Conservation (phyloP, 2,113 vertebrate species). For the Aphyosemion australe region DNA sequence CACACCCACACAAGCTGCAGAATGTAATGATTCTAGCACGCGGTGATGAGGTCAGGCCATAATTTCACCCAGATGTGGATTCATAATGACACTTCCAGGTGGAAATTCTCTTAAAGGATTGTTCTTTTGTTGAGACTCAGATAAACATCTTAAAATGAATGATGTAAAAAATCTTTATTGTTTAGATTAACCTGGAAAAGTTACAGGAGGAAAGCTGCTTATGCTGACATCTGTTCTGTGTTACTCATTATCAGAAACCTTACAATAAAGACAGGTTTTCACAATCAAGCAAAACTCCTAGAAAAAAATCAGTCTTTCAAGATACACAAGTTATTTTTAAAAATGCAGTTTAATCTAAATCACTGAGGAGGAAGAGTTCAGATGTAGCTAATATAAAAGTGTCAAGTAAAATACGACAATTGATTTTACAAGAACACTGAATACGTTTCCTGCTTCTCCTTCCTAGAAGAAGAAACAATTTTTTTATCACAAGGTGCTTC, state of each 20-base stretch:
- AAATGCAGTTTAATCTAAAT: too few relatives aligned
- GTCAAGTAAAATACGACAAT: too few relatives aligned
- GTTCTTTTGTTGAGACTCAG: neutral
- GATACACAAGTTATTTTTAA: too few relatives aligned
- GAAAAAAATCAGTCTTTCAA: too few relatives aligned
- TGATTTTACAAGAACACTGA: too few relatives aligned
- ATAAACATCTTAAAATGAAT: neutral
- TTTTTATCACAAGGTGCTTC: too few relatives aligned
- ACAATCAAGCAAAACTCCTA: too few relatives aligned
- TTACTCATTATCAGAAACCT: neutral
- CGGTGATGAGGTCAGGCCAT: neutral
- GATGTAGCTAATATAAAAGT: too few relatives aligned
- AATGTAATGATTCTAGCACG: neutral
- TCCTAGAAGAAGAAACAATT: too few relatives aligned
- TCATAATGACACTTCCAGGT: neutral
- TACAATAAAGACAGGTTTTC: neutral
- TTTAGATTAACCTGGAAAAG: neutral
- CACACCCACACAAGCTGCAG: neutral
- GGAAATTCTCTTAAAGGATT: neutral
- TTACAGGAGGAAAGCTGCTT: neutral
- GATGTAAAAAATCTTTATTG: neutral
- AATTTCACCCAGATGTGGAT: conserved; percentile 7
- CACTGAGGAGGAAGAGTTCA: too few relatives aligned
- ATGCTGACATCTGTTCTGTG: conserved; percentile 1
- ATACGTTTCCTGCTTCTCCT: too few relatives aligned